Conservation (phyloP, 1,140 invertebrate species). For the Steinernema khuongi region DNA sequence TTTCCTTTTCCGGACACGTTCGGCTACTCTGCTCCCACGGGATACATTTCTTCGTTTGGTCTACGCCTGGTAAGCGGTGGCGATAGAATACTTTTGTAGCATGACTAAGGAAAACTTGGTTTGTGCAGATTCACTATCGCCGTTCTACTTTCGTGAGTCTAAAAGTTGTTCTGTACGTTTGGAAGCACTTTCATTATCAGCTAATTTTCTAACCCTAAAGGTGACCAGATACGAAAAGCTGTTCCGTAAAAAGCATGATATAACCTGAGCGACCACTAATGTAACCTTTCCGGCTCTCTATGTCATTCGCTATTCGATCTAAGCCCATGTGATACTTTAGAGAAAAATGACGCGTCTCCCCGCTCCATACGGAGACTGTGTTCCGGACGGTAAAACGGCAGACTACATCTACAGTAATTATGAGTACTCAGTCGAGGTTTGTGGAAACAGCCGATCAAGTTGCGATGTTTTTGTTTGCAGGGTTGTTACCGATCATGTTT, state of each 20-base stretch:
- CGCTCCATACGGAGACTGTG: constrained; percentile 48
- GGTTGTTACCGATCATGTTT: constrained; percentile 51
- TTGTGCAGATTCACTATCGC: too few relatives aligned
- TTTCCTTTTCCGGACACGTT: constrained; percentile 55
- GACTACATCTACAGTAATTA: constrained; percentile 47
- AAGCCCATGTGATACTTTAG: constrained; percentile 34
- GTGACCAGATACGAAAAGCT: background rate
- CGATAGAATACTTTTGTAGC: too few relatives aligned
- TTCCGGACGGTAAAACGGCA: constrained; percentile 28
- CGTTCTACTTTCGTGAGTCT: too few relatives aligned
- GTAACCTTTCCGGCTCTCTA: too few relatives aligned
- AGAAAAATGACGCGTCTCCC: constrained; percentile 41
- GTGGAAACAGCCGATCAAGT: background rate
- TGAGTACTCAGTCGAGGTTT: constrained; percentile 44
- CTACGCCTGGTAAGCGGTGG: constrained; percentile 43
- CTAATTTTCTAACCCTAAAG: background rate
- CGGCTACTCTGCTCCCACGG: constrained; percentile 52
- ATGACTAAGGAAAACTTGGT: too few relatives aligned
- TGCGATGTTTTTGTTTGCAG: constrained; percentile 24
- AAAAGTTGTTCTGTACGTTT: too few relatives aligned
- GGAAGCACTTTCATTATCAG: background rate
- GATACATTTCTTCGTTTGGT: constrained; percentile 56
- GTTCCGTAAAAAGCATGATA: background rate
- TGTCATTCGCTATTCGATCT: too few relatives aligned
- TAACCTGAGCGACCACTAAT: too few relatives aligned